phyloP scores from a whole-genome alignment of 2,797 vertebrate species.

The Fratercula arctica region DNA sequence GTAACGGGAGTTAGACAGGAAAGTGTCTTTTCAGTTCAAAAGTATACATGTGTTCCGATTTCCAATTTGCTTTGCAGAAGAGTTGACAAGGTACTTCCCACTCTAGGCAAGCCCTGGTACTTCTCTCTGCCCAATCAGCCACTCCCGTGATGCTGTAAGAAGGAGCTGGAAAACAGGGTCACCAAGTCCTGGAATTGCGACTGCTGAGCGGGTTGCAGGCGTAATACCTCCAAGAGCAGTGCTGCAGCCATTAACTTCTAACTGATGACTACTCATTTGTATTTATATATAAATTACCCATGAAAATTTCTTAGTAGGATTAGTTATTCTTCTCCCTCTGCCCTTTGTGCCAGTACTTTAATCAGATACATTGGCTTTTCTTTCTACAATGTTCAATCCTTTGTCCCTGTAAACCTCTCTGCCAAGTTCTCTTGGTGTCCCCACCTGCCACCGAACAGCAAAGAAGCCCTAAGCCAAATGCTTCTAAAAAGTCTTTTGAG shows the following conservation, averaged over 20 bases:
- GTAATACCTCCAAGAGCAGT: background rate
- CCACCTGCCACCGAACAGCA: background rate
- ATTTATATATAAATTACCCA: background rate
- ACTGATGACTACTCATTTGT: background rate
- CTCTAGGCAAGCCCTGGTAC: background rate
- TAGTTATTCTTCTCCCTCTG: background rate
- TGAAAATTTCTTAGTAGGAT: background rate
- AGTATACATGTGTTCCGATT: accelerated
- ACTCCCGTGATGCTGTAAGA: background rate
- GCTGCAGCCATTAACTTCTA: background rate
- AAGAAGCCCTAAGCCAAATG: background rate
- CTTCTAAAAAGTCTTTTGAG: background rate
- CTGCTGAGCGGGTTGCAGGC: background rate
- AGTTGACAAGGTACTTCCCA: background rate
- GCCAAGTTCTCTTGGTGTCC: background rate
- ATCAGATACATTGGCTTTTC: background rate
- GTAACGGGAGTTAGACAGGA: background rate
- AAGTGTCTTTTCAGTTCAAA: background rate
- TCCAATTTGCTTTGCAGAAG: background rate
- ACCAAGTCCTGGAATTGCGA: background rate
- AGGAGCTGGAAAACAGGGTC: background rate
- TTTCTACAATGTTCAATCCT: background rate
- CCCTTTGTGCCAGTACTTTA: background rate
- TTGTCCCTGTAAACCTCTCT: background rate
- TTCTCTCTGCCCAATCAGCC: background rate